These are phyloP conservation scores for Drosophila acutilabella DNA, from an alignment of 2,888 invertebrate genomes.

Conservation along the genomic window DNA sequence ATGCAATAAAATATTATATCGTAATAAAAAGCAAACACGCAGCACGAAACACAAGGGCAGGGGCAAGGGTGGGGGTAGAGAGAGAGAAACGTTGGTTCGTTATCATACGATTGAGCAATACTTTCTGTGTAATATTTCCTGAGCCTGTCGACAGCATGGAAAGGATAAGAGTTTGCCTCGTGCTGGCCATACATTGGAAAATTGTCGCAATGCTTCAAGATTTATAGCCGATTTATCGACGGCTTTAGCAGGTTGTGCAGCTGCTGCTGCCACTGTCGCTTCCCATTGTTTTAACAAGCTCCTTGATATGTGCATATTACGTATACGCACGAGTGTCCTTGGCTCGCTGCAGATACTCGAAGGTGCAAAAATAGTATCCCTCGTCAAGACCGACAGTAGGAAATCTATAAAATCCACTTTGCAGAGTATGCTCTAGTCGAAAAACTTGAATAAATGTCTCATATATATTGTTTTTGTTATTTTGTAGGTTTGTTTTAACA, in stretches of 20 bases:
- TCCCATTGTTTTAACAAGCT: slow-evolving; percentile 49
- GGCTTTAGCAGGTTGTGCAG: slow-evolving; percentile 53
- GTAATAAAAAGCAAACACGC: slow-evolving; percentile 73
- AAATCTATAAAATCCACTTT: background rate
- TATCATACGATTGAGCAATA: slow-evolving; percentile 74
- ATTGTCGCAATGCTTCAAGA: slow-evolving; percentile 63
- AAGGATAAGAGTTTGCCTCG: slow-evolving; percentile 42
- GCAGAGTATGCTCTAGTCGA: slow-evolving; percentile 6
- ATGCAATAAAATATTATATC: slow-evolving; percentile 79
- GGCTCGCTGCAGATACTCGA: slow-evolving; percentile 5
- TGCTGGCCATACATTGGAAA: slow-evolving; percentile 38
- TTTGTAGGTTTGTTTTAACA: slow-evolving; percentile 9
- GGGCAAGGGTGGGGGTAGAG: slow-evolving; percentile 8
- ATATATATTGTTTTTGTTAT: slow-evolving; percentile 7
- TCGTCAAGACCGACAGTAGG: background rate
- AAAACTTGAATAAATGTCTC: background rate
- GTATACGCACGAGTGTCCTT: slow-evolving; percentile 26
- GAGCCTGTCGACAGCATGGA: slow-evolving; percentile 46
- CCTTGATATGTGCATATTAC: slow-evolving; percentile 43
- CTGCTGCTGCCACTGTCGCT: slow-evolving; percentile 41
- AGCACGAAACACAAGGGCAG: slow-evolving; percentile 17
- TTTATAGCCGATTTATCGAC: slow-evolving; percentile 75
- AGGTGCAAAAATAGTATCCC: slow-evolving; percentile 10
- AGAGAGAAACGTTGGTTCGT: slow-evolving; percentile 26
- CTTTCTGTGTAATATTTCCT: slow-evolving; percentile 63